Percentiles rank a stretch among this genome's conserved stretches.
Evolutionary conservation across 2,888 invertebrate species (phyloP).

Genomic region (Cantharis nigra): DNA sequence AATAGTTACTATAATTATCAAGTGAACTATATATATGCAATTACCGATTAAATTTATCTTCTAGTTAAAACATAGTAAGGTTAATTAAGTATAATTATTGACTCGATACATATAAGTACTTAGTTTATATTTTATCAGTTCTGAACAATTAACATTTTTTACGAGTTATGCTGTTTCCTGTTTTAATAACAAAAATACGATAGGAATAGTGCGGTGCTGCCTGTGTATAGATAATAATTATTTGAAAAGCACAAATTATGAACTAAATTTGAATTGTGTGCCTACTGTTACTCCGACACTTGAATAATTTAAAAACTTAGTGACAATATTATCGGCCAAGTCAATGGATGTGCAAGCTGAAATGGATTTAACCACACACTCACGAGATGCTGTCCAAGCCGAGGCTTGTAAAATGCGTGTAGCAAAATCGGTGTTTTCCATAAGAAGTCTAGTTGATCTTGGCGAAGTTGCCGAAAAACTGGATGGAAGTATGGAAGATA

Average conservation of each 20-base stretch:
- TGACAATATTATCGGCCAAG: background rate
- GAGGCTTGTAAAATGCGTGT: slow-evolving; percentile 58
- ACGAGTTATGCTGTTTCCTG: background rate
- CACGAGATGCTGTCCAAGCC: slow-evolving; percentile 48
- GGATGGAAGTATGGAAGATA: slow-evolving; percentile 32
- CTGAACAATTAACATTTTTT: slow-evolving; percentile 2
- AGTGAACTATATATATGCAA: background rate
- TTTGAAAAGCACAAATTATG: background rate
- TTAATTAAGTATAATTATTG: slow-evolving; percentile 22
- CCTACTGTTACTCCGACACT: background rate
- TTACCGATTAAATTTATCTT: slow-evolving; percentile 9
- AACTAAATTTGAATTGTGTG: slow-evolving; percentile 5
- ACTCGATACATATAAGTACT: slow-evolving; percentile 8
- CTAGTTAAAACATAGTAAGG: slow-evolving; percentile 11
- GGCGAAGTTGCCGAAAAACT: slow-evolving; percentile 53
- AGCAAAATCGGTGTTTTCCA: slow-evolving; percentile 65
- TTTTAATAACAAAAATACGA: background rate
- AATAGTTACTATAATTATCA: background rate
- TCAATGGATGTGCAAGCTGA: slow-evolving; percentile 36
- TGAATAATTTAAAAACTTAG: slow-evolving; percentile 2
- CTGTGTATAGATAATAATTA: background rate
- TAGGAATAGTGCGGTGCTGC: background rate
- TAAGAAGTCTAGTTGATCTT: slow-evolving; percentile 62
- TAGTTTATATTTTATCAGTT: slow-evolving; percentile 2
- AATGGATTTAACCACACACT: slow-evolving; percentile 60